Evolutionary conservation across 2,888 invertebrate species (phyloP).

Genomic region (Idaea biselata): DNA sequence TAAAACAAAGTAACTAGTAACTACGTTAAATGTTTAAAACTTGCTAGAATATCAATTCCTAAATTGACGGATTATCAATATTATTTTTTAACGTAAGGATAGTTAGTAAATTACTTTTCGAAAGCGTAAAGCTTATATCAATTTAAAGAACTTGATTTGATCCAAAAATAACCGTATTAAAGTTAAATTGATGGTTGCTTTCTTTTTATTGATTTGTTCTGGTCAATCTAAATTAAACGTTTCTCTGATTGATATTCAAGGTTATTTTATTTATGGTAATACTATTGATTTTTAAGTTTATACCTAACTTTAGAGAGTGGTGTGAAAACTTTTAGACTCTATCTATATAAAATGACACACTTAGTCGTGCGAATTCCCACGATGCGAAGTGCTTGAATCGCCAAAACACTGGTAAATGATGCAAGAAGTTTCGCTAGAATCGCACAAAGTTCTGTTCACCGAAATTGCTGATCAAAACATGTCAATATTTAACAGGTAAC

Average conservation of each 20-base stretch:
- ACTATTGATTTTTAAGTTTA: not conserved
- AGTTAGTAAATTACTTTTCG: conserved; percentile 14
- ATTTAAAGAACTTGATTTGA: conserved; percentile 8
- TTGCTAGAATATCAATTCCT: not conserved
- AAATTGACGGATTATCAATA: not conserved
- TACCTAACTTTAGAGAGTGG: not conserved
- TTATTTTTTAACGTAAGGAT: not conserved
- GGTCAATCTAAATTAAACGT: not conserved
- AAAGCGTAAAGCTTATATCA: conserved; percentile 22
- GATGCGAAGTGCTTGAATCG: not conserved
- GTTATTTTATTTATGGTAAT: not conserved
- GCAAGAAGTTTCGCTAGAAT: too few relatives aligned
- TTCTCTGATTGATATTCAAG: not conserved
- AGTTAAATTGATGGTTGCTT: not conserved
- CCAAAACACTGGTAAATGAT: too few relatives aligned
- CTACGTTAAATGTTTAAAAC: not conserved
- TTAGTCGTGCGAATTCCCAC: not conserved
- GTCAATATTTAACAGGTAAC: too few relatives aligned
- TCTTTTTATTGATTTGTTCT: not conserved
- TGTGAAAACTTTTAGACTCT: not conserved
- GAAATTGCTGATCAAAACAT: too few relatives aligned
- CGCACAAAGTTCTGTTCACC: too few relatives aligned
- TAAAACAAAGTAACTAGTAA: too few relatives aligned
- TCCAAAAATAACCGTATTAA: conserved; percentile 2
- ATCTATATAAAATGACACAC: not conserved